Evolutionary conservation across 2,888 invertebrate species (phyloP), one percentile per base, ranked within the genome.

Genomic region (Drosophila diplacantha): DNA sequence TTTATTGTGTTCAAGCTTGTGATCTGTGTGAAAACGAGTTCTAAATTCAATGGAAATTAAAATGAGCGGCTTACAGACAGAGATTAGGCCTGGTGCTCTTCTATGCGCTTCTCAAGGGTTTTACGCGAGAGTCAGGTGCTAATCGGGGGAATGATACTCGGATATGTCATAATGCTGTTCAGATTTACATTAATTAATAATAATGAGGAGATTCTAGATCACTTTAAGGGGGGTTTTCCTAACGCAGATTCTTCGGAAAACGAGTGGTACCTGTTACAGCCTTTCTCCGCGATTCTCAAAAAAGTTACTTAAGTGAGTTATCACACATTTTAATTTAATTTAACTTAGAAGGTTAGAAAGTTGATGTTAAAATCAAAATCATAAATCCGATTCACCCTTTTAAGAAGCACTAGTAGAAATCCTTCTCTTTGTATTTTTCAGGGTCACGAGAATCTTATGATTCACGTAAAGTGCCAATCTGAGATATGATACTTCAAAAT

Each of bases 1-100:
- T 54, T 67, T 51, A 53, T 58, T 65, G 56, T 65, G 56, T 49
- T 74, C 75, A 62, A 60, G 46, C 38, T 49, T 69, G 56, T 43
- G 54, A 55, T 54, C 58, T 69, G 59, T 60, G 69, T 63, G 71
- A 72, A 74, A 76, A 79, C 80, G 35, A 76, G 76, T 76, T 76
- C 34, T 68, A 67, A 56, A 69, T 65, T 71, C 49, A 66, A 76
- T 72, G 69, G 39, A 64, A 68, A 59, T 56, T 57, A 1, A 59
- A 63, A 44, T 70, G 44, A 29, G 35, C 16, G 34, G 22, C 14
- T 49, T 46, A 38, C 20, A 37, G 35, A 14, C 29, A 14, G 14
- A 20, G 44, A 46, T 46, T 20, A 20, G 14, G 18, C 2, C 8
- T 14, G 55, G 29, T 41, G 22, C 59, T 41, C 60, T 59, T 39